Conservation (phyloP, 2,888 invertebrate genomes). For the Deilephila porcellus region DNA sequence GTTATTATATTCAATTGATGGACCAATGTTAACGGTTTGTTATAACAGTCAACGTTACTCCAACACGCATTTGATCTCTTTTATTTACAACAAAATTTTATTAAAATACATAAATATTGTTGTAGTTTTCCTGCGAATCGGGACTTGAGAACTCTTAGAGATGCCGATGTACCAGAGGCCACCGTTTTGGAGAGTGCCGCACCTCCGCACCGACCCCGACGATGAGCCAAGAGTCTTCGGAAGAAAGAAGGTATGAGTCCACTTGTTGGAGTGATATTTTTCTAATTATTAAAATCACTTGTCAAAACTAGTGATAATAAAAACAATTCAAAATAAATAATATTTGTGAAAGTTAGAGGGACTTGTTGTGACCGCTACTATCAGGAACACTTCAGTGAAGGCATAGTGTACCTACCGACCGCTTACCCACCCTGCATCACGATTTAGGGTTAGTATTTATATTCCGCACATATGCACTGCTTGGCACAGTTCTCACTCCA, state of each 20-base stretch:
- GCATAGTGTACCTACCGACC: not conserved
- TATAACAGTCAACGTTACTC: conserved; percentile 10
- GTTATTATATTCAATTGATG: conserved; percentile 26
- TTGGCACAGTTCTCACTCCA: not conserved
- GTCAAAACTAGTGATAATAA: no score
- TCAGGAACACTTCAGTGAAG: not conserved
- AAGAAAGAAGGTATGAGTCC: conserved; percentile 51
- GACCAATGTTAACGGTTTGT: not conserved
- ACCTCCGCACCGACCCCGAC: conserved; percentile 74
- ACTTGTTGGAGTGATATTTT: no score
- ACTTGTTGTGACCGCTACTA: no score
- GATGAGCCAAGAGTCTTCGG: conserved; percentile 66
- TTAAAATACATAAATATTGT: conserved; percentile 33
- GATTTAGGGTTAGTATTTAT: not conserved
- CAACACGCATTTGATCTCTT: not conserved
- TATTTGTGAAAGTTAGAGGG: no score
- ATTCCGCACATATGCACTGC: not conserved
- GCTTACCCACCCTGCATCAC: not conserved
- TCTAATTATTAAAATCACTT: no score
- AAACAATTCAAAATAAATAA: no score
- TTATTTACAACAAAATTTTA: no score
- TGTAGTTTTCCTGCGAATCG: conserved; percentile 42
- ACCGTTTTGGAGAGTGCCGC: conserved; percentile 86
- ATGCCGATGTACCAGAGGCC: conserved; percentile 86
- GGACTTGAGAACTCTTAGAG: conserved; percentile 38